These are phyloP conservation scores for Micropoecilia bifurca DNA, from an alignment of 2,797 vertebrate genomes.

Conservation along the genomic window DNA sequence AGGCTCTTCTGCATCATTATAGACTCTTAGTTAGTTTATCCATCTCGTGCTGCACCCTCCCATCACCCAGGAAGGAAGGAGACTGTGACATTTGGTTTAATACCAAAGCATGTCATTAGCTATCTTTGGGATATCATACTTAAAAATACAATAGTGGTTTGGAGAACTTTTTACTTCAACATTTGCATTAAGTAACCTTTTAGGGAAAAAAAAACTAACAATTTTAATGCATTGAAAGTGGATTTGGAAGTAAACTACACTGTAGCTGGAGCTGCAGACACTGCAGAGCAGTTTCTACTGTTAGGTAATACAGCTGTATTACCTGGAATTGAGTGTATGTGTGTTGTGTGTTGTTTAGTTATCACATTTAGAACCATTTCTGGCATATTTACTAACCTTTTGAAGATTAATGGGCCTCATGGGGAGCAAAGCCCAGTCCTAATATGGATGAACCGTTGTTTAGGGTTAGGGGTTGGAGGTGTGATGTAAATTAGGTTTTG, in stretches of 20 bases:
- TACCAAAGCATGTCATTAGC: neutral
- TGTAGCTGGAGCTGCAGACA: constrained; percentile 11
- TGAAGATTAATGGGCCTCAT: no score
- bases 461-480: no score
- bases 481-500: no score
- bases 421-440: no score
- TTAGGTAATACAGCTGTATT: constrained; percentile 44
- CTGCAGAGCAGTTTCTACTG: constrained; percentile 22
- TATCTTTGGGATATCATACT: neutral
- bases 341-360: neutral
- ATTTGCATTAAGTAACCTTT: neutral
- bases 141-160: neutral
- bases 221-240: neutral
- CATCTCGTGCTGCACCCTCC: neutral
- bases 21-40: neutral
- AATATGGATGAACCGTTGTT: no score
- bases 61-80: neutral
- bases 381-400: no score
- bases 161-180: neutral
- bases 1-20: neutral
- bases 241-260: constrained; percentile 8
- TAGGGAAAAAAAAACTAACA: neutral
- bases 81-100: neutral
- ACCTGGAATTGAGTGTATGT: constrained; percentile 16
- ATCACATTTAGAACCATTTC: no score